Conservation (phyloP, 2,888 invertebrate genomes). For the Branchinecta sandiegonensis region DNA sequence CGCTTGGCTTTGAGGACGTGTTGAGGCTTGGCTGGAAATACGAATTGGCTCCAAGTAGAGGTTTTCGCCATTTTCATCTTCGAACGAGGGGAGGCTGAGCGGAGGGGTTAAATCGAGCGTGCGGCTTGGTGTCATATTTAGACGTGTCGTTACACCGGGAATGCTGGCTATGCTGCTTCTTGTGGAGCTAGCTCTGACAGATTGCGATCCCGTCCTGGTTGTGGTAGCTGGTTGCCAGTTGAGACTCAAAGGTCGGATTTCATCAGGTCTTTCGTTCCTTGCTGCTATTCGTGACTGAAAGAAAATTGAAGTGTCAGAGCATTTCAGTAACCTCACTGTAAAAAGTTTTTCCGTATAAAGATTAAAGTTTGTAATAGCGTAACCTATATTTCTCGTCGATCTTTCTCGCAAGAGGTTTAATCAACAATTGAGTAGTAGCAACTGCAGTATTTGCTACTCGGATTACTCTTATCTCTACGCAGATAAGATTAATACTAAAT, state of each 20-base stretch:
- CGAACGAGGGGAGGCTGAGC: not conserved
- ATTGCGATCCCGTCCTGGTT: not conserved
- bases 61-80: conserved; percentile 19
- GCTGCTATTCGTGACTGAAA: conserved; percentile 4
- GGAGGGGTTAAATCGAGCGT: not conserved
- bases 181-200: not conserved
- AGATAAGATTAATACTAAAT: no score
- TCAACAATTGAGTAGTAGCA: no score
- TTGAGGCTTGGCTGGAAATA: conserved; percentile 15
- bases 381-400: no score
- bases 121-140: conserved; percentile 5
- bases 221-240: not conserved
- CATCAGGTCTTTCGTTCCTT: not conserved
- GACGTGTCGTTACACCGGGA: not conserved
- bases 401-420: no score
- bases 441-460: no score
- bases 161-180: conserved; percentile 6
- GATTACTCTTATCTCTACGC: no score
- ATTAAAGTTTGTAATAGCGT: no score
- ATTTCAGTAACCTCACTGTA: not conserved
- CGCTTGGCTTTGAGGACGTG: not conserved
- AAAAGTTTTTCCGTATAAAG: no score
- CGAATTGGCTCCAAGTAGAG: conserved; percentile 23
- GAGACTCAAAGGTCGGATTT: not conserved
- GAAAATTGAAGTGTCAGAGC: not conserved